Base-by-base conservation (phyloP, 2,113 vertebrate species). In the Corythornis madagascariensis region DNA sequence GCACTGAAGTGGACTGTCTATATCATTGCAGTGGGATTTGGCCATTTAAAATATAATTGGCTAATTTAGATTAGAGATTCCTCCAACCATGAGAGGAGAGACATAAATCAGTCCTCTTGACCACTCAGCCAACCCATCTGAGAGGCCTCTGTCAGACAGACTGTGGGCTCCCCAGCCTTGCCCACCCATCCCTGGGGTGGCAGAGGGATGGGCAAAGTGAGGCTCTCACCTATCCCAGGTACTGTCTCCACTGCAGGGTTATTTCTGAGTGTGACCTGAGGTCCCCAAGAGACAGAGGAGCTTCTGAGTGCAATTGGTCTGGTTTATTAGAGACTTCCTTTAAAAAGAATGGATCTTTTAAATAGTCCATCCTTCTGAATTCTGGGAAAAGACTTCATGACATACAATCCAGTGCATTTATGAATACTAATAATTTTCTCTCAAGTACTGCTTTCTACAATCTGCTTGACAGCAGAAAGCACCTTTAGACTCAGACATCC, bases 1-100 rank as follows among this genome's bases (percentile, higher is more conserved):
- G 13, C 38, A 66, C 47, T 42, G 28, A 72, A 82, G 33, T 31
- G 16, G 19, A 52, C 84, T 0, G 0, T 40, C 52, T 55, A 1
- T 64, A 55, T 31, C 3, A 33, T 43, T 71, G 22, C 40, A 17
- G 33, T 59, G 61, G 25, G 47, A 71, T 81, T 71, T 81, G 24
- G 25, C 14, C 13, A 38, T 55, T 92, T 66, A 66, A 71, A 88
- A 83, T 45, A 42, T 6, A 71, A n/a, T 28, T 4, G 3, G 2
- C 4, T 13, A 50, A 42, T 80, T 90, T 80, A 63, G 55, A 50
- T 71, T 63, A 78, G 42, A 74, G 21, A 66, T 59, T 93, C n/a
- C 38, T 11, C 19, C 38, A 74, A 6, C 43, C 47, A 7, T 59
- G 42, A 78, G 13, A 10, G 5, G 18, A 66, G 28, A 73, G 13